Evolutionary conservation across 2,113 vertebrate species (phyloP), one percentile per base, ranked within the genome.

Genomic region (Climacteris rufus): DNA sequence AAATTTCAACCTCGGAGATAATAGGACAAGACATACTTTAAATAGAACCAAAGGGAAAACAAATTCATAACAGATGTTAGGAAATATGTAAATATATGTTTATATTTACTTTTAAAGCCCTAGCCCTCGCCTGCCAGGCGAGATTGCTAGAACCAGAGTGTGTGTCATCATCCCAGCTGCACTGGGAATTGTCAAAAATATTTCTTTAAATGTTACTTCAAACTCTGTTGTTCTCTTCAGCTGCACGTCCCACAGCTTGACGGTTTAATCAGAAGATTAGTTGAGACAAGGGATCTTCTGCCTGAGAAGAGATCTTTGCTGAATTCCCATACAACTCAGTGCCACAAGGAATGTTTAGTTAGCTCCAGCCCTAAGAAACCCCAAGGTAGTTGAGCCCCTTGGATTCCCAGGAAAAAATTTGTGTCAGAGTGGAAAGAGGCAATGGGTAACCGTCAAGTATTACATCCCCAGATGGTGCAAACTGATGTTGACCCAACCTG

Each of bases 81-180:
- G 39, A 95, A 95, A 91, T 88, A 96, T 91, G 92, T 90, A 97
- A 96, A 95, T 96, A 95, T 9, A 66, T 96, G 69, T 96, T 95
- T 95, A 57, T 96, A 95, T 96, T 96, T 94, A 87, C 89, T 82
- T 85, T 88, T 69, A 77, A 94, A 94, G 72, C 39, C 65, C 17
- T 79, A 91, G 56, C 37, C 22, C 15, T 90, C 3, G 20, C 82
- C 65, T 96, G 83, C 89, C 94, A 93, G 87, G 86, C 24, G 3
- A 93, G 77, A 82, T 82, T 89, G 72, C 63, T 84, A 71, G 87
- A 56, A 93, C 92, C 54, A 61, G 83, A 76, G 65, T 2, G 2
- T 93, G 72, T 96, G 91, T 93, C 91, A 93, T 92, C 92, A 84
- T 94, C 75, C 57, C 0, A 3, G 60, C 44, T 89, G 81, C 39